These are phyloP conservation scores for Pandemis cinnamomeana DNA, from an alignment of 2,888 invertebrate species.

Conservation along the genomic window DNA sequence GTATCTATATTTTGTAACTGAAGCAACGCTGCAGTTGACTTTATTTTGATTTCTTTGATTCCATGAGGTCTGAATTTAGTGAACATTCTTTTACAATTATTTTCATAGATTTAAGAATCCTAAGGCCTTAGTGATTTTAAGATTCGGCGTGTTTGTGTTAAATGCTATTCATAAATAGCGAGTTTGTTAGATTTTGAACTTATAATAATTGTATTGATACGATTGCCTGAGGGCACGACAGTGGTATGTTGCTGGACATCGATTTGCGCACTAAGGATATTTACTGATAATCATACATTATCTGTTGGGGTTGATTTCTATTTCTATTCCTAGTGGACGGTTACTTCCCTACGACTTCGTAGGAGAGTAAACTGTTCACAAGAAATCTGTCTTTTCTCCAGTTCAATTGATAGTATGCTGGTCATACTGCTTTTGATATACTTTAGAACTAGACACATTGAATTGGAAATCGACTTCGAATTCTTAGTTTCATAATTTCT, in stretches of 20 bases:
- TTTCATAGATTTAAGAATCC: conserved; percentile 14
- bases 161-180: conserved; percentile 28
- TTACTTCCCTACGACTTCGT: conserved; percentile 60
- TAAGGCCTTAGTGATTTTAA: conserved; percentile 40
- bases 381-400: conserved; percentile 38
- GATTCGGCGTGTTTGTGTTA: conserved; percentile 8
- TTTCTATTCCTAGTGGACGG: conserved; percentile 50
- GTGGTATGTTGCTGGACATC: conserved; percentile 41
- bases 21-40: background rate
- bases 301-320: conserved; percentile 41
- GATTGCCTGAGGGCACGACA: conserved; percentile 38
- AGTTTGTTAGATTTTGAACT: conserved; percentile 18
- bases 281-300: conserved; percentile 43
- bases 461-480: conserved; percentile 49
- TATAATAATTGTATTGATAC: conserved; percentile 11
- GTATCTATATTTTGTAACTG: background rate
- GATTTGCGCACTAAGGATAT: conserved; percentile 27
- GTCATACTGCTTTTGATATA: conserved; percentile 66
- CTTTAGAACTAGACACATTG: conserved; percentile 44
- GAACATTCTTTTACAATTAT: background rate
- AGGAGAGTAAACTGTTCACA: conserved; percentile 57
- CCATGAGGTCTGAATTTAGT: conserved; percentile 19
- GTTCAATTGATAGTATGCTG: conserved; percentile 68
- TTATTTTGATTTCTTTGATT: conserved; percentile 13
- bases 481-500: conserved; percentile 43